Evolutionary conservation across 2,888 invertebrate species (phyloP).

Genomic region (Dynastes maya): DNA sequence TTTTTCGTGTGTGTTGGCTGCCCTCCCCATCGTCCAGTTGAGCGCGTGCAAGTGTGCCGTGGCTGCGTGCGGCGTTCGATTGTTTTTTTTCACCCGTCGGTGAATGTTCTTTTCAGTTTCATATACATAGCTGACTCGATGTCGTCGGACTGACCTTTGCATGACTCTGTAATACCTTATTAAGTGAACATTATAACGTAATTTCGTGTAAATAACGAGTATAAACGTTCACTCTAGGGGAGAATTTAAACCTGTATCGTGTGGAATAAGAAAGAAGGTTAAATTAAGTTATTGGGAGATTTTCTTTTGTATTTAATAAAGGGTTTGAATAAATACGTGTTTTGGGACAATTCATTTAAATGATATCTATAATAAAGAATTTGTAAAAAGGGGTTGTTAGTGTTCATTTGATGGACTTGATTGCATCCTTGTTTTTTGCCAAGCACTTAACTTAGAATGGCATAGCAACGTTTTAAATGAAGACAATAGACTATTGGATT

Average conservation of each 20-base stretch:
- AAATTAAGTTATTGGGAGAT: not conserved
- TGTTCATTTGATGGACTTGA: too few relatives aligned
- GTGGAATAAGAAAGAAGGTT: not conserved
- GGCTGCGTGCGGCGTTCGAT: constrained; percentile 15
- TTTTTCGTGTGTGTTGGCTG: not conserved
- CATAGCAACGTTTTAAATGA: too few relatives aligned
- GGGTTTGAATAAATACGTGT: too few relatives aligned
- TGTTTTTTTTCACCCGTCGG: constrained; percentile 1
- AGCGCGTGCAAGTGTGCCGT: constrained; percentile 30
- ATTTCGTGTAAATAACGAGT: constrained; percentile 30
- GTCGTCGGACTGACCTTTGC: constrained; percentile 28
- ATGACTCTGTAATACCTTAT: constrained; percentile 21
- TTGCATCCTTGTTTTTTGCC: too few relatives aligned
- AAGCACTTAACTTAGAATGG: too few relatives aligned
- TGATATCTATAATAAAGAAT: too few relatives aligned
- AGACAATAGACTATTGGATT: too few relatives aligned
- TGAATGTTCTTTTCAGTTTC: not conserved
- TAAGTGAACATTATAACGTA: constrained; percentile 23
- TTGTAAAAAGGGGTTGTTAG: too few relatives aligned
- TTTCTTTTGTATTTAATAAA: not conserved
- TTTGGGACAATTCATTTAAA: not conserved
- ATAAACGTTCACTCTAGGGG: not conserved
- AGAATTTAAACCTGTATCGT: not conserved
- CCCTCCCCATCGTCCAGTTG: not conserved
- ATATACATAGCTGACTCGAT: not conserved